phyloP scores from a whole-genome alignment of 2,797 vertebrate genomes.

The Centropyge bicolor region DNA sequence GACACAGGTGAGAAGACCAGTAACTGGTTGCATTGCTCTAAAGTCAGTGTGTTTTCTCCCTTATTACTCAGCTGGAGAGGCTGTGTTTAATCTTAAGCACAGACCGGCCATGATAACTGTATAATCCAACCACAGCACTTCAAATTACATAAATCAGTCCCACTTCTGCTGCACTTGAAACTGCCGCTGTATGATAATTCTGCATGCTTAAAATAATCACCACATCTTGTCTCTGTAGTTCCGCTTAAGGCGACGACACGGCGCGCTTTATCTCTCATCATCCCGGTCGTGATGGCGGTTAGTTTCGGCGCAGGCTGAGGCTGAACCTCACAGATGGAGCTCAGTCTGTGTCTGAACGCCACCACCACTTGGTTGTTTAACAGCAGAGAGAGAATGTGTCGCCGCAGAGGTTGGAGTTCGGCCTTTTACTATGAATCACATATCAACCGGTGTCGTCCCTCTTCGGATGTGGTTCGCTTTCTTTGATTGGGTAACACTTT shows the following conservation, averaged over 20 bases:
- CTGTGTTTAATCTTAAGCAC: constrained; percentile 46
- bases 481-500: constrained; percentile 42
- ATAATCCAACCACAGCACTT: constrained; percentile 42
- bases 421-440: constrained; percentile 16
- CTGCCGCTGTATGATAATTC: constrained; percentile 47
- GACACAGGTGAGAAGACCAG: background rate
- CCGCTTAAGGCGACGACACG: constrained; percentile 28
- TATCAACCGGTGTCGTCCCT: background rate
- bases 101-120: background rate
- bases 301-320: constrained; percentile 8
- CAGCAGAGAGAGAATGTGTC: background rate
- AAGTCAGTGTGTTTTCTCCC: constrained; percentile 4
- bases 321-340: constrained; percentile 31
- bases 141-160: constrained; percentile 42
- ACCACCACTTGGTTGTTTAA: background rate
- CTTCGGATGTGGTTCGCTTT: constrained; percentile 20
- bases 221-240: constrained; percentile 29
- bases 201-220: constrained; percentile 50
- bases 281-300: constrained; percentile 28
- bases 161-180: constrained; percentile 37
- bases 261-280: constrained; percentile 25
- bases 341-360: constrained; percentile 13
- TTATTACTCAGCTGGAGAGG: constrained; percentile 29
- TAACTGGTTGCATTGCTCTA: background rate
- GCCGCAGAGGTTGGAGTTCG: background rate